Conservation (phyloP, 2,113 vertebrate species). For the Heptranchias perlo region DNA sequence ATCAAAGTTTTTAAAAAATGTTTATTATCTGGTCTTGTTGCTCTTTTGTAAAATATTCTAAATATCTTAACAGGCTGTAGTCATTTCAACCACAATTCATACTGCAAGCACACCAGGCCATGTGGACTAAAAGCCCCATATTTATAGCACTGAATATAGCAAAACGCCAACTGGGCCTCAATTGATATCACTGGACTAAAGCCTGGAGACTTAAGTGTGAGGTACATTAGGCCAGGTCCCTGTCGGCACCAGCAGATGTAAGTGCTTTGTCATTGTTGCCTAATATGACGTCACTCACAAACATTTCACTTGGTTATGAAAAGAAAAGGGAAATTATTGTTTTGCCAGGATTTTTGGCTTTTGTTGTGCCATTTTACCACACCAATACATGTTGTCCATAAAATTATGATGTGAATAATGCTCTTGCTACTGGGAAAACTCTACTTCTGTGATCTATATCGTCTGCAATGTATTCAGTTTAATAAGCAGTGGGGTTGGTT, state of each 20-base stretch:
- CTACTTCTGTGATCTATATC: neutral
- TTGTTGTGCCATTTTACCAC: neutral
- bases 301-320: neutral
- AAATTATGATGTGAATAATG: neutral
- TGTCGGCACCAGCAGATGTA: neutral
- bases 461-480: neutral
- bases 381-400: neutral
- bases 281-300: neutral
- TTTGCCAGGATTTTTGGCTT: neutral
- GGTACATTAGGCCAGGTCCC: neutral
- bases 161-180: neutral
- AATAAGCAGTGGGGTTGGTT: neutral
- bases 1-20: neutral
- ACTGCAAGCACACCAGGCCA: neutral
- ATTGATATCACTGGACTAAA: neutral
- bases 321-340: neutral
- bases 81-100: neutral
- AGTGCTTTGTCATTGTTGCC: neutral
- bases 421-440: neutral
- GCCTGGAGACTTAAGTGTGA: neutral
- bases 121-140: neutral
- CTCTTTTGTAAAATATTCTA: neutral
- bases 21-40: neutral
- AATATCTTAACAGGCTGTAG: neutral
- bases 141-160: neutral